Evolutionary conservation across 2,797 vertebrate genomes (phyloP).

Genomic region (Muraenolepis orangiensis): DNA sequence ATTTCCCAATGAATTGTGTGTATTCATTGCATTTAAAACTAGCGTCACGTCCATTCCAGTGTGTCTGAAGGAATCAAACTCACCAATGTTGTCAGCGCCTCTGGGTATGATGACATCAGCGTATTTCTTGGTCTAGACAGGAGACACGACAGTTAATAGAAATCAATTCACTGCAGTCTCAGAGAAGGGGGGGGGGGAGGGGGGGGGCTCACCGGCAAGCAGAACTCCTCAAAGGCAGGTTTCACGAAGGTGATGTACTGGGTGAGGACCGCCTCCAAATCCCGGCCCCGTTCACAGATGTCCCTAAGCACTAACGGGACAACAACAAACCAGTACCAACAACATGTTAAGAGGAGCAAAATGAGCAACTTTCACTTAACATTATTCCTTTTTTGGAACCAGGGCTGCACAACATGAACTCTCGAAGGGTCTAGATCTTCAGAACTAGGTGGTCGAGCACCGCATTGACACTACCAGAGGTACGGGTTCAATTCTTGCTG

Average conservation of each 20-base stretch:
- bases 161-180: conserved; percentile 2
- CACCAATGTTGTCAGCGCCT: conserved; percentile 90
- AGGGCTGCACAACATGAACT: not conserved
- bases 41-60: not conserved
- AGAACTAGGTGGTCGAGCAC: no score
- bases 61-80: conserved; percentile 47
- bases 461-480: no score
- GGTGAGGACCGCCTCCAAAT: conserved; percentile 86
- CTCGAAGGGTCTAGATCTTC: no score
- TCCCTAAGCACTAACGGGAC: conserved; percentile 81
- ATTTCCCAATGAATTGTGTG: no score
- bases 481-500: no score
- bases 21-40: no score
- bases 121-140: conserved; percentile 88
- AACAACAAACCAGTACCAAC: not conserved
- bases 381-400: not conserved
- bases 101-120: conserved; percentile 94
- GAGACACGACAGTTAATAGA: not conserved
- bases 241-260: conserved; percentile 97
- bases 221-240: conserved; percentile 95
- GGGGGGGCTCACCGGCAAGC: conserved; percentile 84
- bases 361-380: not conserved
- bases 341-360: not conserved
- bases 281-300: conserved; percentile 86
- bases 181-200: not conserved